Conservation (phyloP, 2,888 invertebrate species). For the Tenthredo mesomela region DNA sequence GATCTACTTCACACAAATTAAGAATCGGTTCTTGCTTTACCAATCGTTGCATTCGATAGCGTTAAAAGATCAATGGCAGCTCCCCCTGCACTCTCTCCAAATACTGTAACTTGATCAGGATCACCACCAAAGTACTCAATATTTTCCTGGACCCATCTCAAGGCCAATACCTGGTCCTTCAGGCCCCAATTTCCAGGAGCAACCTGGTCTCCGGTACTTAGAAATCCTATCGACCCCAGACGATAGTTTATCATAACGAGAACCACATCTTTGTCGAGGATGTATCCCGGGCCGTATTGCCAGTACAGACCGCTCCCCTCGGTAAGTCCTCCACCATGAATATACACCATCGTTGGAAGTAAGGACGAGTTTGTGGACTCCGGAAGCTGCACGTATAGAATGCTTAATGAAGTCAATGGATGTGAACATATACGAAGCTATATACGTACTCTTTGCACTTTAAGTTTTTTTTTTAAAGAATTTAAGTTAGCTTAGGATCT, state of each 20-base stretch:
- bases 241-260: not conserved
- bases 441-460: not conserved
- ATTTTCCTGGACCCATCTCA: not conserved
- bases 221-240: not conserved
- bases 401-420: not conserved
- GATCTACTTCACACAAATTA: too few relatives aligned
- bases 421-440: not conserved
- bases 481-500: not conserved
- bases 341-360: not conserved
- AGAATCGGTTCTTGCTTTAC: not conserved
- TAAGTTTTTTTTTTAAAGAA: not conserved
- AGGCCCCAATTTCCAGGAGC: slow-evolving; percentile 15
- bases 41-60: not conserved
- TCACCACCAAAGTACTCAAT: slow-evolving; percentile 8
- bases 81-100: not conserved
- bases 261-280: not conserved
- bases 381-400: not conserved
- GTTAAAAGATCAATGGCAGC: not conserved
- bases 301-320: not conserved
- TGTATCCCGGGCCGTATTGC: not conserved
- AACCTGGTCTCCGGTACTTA: not conserved
- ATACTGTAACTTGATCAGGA: not conserved
- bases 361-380: not conserved
- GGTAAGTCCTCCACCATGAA: not conserved
- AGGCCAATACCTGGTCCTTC: slow-evolving; percentile 5